phyloP scores from a whole-genome alignment of 2,113 vertebrate species.

The Reinhardtius hippoglossoides region DNA sequence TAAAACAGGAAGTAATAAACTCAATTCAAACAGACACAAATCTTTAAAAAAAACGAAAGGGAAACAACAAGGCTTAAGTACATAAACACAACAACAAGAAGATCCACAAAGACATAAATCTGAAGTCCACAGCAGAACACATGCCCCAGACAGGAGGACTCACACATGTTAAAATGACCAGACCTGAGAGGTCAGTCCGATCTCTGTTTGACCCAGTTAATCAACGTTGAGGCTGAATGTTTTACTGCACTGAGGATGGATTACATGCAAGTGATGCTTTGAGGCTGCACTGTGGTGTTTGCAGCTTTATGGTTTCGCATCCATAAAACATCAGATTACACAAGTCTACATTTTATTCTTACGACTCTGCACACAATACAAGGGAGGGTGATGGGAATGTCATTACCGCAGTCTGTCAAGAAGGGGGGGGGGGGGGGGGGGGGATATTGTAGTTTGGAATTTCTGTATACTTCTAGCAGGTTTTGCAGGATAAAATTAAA shows the following conservation, averaged over 20 bases:
- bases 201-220: not conserved
- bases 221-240: not conserved
- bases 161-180: not conserved
- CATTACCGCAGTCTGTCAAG: too few species aligned
- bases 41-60: too few species aligned
- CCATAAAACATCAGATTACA: not conserved
- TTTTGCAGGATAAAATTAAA: not conserved
- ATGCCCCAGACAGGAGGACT: not conserved
- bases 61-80: too few species aligned
- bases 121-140: not conserved
- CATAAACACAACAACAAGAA: not conserved
- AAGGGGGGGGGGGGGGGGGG: too few species aligned
- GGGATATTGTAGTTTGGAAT: not conserved
- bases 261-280: not conserved
- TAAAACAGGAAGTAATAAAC: not conserved
- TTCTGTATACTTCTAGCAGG: not conserved
- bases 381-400: not conserved
- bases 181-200: not conserved
- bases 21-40: not conserved
- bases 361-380: not conserved
- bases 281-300: not conserved
- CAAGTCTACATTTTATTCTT: not conserved
- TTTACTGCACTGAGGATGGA: slow-evolving; percentile 1
- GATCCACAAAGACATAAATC: not conserved
- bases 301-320: not conserved